Percentiles rank a stretch among this genome's conserved stretches.
Evolutionary conservation across 2,113 vertebrate genomes (phyloP).

Genomic region (Ranitomeya imitator): DNA sequence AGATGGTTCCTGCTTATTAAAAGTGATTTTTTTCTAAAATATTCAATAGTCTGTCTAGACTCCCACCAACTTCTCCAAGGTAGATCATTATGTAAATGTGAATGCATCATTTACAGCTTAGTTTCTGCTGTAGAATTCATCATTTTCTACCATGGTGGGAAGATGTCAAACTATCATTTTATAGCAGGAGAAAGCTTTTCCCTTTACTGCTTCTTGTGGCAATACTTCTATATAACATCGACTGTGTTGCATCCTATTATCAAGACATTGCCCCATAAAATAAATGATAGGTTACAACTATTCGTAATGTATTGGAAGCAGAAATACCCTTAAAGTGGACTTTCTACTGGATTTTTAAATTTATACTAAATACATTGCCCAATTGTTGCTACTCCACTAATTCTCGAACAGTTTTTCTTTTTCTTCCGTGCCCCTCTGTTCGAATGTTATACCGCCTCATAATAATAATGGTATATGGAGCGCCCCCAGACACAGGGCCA

Average conservation of each 20-base stretch:
- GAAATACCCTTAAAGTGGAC: not conserved
- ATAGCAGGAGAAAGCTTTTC: not conserved
- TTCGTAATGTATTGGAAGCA: not conserved
- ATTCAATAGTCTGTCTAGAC: slow-evolving; percentile 46
- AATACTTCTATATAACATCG: not conserved
- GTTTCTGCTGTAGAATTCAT: slow-evolving; percentile 22
- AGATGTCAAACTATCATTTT: not conserved
- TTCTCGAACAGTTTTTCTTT: too few relatives aligned
- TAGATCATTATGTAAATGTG: slow-evolving; percentile 47
- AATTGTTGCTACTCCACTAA: too few relatives aligned
- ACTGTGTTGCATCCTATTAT: not conserved
- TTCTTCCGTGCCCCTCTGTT: too few relatives aligned
- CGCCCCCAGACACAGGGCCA: too few relatives aligned
- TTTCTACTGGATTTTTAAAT: too few relatives aligned
- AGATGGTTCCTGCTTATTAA: slow-evolving; percentile 57
- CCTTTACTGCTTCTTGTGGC: not conserved
- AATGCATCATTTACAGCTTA: slow-evolving; percentile 39
- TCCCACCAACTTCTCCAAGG: slow-evolving; percentile 51
- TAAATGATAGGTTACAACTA: not conserved
- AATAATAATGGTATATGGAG: too few relatives aligned
- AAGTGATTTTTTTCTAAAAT: slow-evolving; percentile 54
- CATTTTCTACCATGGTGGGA: slow-evolving; percentile 11
- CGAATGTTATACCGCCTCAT: too few relatives aligned
- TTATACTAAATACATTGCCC: too few relatives aligned
- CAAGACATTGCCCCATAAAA: not conserved